Evolutionary conservation across 1,140 invertebrate genomes (phyloP), one percentile per base, ranked within the genome.

Genomic region (Grapholita molesta): DNA sequence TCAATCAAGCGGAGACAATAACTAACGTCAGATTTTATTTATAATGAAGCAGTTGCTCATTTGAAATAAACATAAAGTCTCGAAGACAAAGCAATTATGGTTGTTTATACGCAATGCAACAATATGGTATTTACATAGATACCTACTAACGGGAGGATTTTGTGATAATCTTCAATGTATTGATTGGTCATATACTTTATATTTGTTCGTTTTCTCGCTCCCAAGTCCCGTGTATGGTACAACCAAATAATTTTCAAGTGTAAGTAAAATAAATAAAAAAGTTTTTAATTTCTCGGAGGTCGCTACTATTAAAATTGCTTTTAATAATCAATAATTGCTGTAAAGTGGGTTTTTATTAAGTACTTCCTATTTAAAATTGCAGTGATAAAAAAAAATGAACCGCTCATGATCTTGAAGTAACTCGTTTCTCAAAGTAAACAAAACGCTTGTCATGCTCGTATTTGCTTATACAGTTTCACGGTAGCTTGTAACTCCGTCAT

Each of bases 401-500:
- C 6, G 24, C 55, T n/a, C 55, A 30, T 28, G 55, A 61, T 61
- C 55, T 61, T 28, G 55, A 61, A 61, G 55, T 61, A 61, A 61
- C 55, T 28, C 55, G 55, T 61, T 61, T 61, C 25, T 61, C 55
- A 61, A 61, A 61, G 55, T 25, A 61, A 61, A 61, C 55, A 61
- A 61, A 61, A 61, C 55, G 55, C 55, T 61, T 32, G 55, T 61
- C 55, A 61, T 61, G 55, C 21, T 15, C 55, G 55, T 61, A 28
- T 61, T 25, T 28, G 55, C 55, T 55, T 28, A 61, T 61, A 73
- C 67, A 70, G 72, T 72, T 71, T 73, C 70, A 75, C 74, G 68
- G 78, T 66, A 80, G 80, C 81, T 78, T 80, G 83, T 82, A 78
- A 70, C 67, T 69, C 74, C 77, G 78, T 84, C 84, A 89, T 89